These are phyloP conservation scores for Atlantisia rogersi DNA, from an alignment of 2,113 vertebrate species.

Conservation along the genomic window DNA sequence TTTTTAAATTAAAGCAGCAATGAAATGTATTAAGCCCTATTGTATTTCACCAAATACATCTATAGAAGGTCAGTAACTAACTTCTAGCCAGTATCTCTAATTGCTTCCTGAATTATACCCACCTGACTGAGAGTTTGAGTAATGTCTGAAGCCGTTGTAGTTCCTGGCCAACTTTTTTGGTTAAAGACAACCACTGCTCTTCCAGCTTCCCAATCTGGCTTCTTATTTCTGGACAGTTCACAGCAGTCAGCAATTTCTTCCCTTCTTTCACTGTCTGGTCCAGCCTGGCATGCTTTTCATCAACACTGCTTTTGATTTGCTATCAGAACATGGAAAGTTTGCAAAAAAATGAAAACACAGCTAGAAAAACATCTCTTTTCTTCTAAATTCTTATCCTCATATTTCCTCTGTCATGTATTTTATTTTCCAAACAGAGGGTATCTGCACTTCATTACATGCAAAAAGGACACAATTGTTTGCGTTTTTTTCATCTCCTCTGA, in stretches of 20 bases:
- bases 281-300: conserved; percentile 74
- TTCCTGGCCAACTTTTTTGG: conserved; percentile 73
- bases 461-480: not conserved
- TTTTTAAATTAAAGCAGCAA: not conserved
- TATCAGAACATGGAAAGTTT: conserved; percentile 56
- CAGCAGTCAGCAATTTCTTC: conserved; percentile 66
- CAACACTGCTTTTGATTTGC: conserved; percentile 76
- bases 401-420: not conserved
- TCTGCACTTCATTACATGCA: not conserved
- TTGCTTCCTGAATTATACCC: not conserved
- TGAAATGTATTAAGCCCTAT: not conserved
- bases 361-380: not conserved
- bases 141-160: conserved; percentile 61
- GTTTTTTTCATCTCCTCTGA: not conserved
- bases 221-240: conserved; percentile 73
- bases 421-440: not conserved
- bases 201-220: conserved; percentile 73
- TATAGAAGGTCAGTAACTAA: not conserved
- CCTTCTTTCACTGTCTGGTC: conserved; percentile 79
- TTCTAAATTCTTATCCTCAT: not conserved
- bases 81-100: not conserved
- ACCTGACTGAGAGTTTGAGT: conserved; percentile 83
- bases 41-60: not conserved
- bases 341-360: conserved; percentile 14
- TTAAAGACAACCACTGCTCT: conserved; percentile 78